phyloP scores from a whole-genome alignment of 2,113 vertebrate genomes.

The Carassius gibelio region DNA sequence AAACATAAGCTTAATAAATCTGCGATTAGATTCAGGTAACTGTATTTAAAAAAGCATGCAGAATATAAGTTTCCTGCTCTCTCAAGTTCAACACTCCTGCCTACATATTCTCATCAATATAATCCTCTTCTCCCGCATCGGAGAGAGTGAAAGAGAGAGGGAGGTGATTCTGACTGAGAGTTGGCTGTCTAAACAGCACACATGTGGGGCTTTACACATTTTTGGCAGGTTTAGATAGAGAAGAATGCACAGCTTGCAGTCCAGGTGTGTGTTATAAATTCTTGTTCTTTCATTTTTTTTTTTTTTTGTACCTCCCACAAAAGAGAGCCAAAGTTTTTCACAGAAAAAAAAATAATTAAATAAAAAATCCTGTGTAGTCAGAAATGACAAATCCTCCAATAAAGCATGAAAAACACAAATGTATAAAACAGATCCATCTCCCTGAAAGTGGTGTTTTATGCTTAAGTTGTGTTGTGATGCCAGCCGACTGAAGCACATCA shows the following conservation, averaged over 20 bases:
- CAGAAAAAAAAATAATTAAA: neutral
- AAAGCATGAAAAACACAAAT: neutral
- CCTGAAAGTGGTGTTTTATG: neutral
- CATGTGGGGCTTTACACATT: constrained; percentile 33
- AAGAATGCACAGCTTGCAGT: constrained; percentile 48
- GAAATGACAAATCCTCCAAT: constrained; percentile 30
- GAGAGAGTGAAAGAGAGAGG: constrained; percentile 5
- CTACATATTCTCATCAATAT: constrained; percentile 31
- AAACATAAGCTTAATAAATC: constrained; percentile 9
- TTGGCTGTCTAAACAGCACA: constrained; percentile 23
- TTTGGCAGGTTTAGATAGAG: constrained; percentile 42
- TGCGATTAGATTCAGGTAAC: neutral
- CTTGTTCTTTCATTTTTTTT: constrained; percentile 16
- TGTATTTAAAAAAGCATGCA: neutral
- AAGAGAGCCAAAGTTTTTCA: constrained; percentile 2
- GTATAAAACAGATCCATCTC: constrained; percentile 6
- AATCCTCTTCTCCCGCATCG: constrained; percentile 25
- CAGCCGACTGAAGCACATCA: too few relatives aligned
- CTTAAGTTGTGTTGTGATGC: neutral
- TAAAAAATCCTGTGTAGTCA: neutral
- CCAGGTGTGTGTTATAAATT: constrained; percentile 55
- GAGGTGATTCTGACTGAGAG: constrained; percentile 17
- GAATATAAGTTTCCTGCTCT: neutral
- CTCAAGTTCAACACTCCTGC: neutral
- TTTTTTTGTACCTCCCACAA: constrained; percentile 20